These are phyloP conservation scores for Platalea minor DNA, from an alignment of 2,797 vertebrate genomes.

Conservation along the genomic window DNA sequence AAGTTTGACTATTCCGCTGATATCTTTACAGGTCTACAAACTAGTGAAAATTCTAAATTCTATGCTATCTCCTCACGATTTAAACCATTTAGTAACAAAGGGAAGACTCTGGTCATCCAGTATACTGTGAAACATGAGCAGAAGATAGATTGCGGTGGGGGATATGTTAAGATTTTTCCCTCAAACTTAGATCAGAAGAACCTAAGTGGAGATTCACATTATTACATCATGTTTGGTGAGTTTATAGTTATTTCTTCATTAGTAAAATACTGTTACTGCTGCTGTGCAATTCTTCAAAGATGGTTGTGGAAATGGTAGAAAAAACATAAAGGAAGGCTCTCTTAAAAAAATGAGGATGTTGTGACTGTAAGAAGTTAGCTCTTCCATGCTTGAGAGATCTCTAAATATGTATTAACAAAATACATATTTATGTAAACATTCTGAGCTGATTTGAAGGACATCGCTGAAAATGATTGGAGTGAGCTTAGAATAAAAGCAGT, in stretches of 20 bases:
- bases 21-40: constrained; percentile 81
- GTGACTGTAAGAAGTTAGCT: not conserved
- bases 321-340: not conserved
- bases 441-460: not conserved
- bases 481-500: not conserved
- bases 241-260: not conserved
- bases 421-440: not conserved
- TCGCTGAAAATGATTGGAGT: not conserved
- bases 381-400: not conserved
- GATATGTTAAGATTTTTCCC: constrained; percentile 88
- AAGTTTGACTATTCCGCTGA: not conserved
- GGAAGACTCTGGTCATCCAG: constrained; percentile 84
- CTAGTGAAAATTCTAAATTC: constrained; percentile 85
- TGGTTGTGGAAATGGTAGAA: not conserved
- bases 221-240: constrained; percentile 91
- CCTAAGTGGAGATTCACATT: constrained; percentile 81
- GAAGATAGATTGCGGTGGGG: constrained; percentile 89
- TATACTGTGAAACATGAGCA: constrained; percentile 91
- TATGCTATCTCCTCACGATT: constrained; percentile 85
- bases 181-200: constrained; percentile 79
- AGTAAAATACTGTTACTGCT: not conserved
- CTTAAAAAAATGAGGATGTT: not conserved
- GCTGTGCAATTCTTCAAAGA: not conserved
- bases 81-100: constrained; percentile 85
- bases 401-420: not conserved